Base-by-base conservation (phyloP, 2,113 vertebrate species). In the Lophochroa leadbeateri region DNA sequence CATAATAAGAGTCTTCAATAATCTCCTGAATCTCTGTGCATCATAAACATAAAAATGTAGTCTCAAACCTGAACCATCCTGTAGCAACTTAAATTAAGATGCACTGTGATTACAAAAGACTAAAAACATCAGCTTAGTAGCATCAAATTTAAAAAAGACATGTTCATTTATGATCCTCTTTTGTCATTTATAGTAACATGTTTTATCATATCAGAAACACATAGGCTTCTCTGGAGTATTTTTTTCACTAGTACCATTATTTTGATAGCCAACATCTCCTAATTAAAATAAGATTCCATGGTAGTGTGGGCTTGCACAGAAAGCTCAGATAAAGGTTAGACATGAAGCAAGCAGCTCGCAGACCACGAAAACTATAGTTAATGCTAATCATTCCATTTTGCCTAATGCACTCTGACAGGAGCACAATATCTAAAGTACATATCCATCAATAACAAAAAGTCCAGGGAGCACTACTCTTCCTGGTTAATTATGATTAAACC, bases 331-430 rank as follows among this genome's bases (percentile, higher is more conserved):
- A 76, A 72, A 88, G 88, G 78, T 76, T 33, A 94, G 75, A 83
- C 41, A 39, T 2, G 1, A 93, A 88, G 49, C 15, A 58, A 89
- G 77, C 63, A 84, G 86, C 89, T 0, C 1, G 47, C 74, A 84
- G 72, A 65, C 71, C 61, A 94, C 10, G n/a, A 49, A 68, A 86
- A 83, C 63, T 41, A 28, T 4, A 39, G 52, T 81, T 92, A 96
- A 95, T 35, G 79, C 28, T 77, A 53, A 94, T 92, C 88, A 94
- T 76, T 53, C 21, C 82, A 84, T 57, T 96, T 82, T 80, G 47
- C 75, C 82, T 96, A 95, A 89, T 88, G 84, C 60, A 86, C 83
- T 95, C 76, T 82, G 78, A 92, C 95, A 97, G 60, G 49, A 97
- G 68, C 58, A 94, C 58, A 95, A 83, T 90, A 94, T 37, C 70